Conservation (phyloP, 2,888 invertebrate genomes). For the Baccha elongata region DNA sequence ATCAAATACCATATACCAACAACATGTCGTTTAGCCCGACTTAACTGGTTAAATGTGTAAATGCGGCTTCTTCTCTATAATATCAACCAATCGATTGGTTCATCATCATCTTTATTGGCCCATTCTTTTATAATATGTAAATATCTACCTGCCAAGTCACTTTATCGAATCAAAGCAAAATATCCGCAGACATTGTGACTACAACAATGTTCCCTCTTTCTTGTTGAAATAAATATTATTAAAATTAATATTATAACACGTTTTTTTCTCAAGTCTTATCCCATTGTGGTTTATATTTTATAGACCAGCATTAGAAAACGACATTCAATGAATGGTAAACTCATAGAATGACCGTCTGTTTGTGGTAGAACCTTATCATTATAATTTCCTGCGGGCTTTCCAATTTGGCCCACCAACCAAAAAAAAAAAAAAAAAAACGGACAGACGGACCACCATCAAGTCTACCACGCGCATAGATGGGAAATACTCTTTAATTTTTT, state of each 20-base stretch:
- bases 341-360: slow-evolving; percentile 1
- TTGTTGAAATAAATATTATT: neutral
- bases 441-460: neutral
- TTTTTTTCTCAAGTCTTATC: slow-evolving; percentile 10
- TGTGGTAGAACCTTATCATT: slow-evolving; percentile 18
- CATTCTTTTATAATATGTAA: slow-evolving; percentile 5
- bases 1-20: slow-evolving; percentile 17
- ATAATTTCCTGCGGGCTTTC: slow-evolving; percentile 30
- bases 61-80: slow-evolving; percentile 22
- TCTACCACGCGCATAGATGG: slow-evolving; percentile 9
- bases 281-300: slow-evolving; percentile 13
- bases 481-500: slow-evolving; percentile 34
- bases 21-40: slow-evolving; percentile 23
- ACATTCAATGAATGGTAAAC: slow-evolving; percentile 9
- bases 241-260: neutral
- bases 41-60: slow-evolving; percentile 45
- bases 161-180: slow-evolving; percentile 12
- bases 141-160: neutral
- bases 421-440: neutral
- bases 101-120: slow-evolving; percentile 40
- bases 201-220: slow-evolving; percentile 13
- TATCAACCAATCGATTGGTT: slow-evolving; percentile 37
- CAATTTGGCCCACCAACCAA: slow-evolving; percentile 14
- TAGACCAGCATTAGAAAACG: slow-evolving; percentile 17
- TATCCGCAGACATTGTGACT: slow-evolving; percentile 31